Evolutionary conservation across 2,888 invertebrate genomes (phyloP).

Genomic region (Phaonia tiefii): DNA sequence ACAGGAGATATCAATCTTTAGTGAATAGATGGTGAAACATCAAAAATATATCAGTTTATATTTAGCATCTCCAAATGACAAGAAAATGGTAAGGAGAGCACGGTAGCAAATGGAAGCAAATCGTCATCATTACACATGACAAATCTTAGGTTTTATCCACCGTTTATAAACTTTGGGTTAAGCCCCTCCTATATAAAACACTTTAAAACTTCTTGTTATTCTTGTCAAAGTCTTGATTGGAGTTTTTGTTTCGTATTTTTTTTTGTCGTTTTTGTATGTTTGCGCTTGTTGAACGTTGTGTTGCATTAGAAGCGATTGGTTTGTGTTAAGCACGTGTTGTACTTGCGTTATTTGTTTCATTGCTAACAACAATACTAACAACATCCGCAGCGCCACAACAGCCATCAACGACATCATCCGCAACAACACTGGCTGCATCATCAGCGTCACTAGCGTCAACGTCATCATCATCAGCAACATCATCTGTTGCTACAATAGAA

Average conservation of each 20-base stretch:
- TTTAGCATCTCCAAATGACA: no score
- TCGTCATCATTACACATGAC: no score
- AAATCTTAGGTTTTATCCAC: no score
- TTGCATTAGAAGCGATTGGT: constrained; percentile 39
- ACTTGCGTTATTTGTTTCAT: constrained; percentile 18
- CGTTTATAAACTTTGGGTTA: no score
- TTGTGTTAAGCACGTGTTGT: constrained; percentile 62
- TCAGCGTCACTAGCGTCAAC: background rate
- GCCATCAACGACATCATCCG: constrained; percentile 2
- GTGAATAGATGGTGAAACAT: no score
- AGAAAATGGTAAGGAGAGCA: no score
- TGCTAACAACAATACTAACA: background rate
- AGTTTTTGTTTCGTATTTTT: constrained; percentile 3
- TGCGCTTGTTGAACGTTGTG: constrained; percentile 11
- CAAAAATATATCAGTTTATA: no score
- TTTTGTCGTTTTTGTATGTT: background rate
- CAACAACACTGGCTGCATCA: no score
- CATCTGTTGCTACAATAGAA: constrained; percentile 28
- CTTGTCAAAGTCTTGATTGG: constrained; percentile 8
- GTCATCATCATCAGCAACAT: background rate
- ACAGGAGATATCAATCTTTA: no score
- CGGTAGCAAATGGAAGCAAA: no score
- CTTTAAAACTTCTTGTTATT: background rate
- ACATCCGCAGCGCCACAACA: background rate
- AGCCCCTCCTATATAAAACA: background rate